These are phyloP conservation scores for Sterna hirundo DNA, from an alignment of 2,113 vertebrate species.

Conservation along the genomic window DNA sequence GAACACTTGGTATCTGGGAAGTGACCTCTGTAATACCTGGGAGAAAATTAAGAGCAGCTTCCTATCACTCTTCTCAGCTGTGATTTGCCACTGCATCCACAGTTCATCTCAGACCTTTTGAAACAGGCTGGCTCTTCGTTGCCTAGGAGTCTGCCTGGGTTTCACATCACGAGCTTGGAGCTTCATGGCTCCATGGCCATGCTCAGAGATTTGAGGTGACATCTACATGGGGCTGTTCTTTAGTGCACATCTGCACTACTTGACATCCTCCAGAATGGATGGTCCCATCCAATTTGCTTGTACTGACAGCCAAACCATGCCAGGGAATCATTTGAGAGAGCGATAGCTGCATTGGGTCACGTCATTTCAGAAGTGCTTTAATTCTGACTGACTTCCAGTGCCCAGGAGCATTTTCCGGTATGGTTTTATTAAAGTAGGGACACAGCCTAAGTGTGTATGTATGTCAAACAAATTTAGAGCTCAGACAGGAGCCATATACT, in stretches of 20 bases:
- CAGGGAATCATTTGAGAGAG: background rate
- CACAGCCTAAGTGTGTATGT: background rate
- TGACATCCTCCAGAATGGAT: background rate
- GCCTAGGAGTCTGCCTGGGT: background rate
- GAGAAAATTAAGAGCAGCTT: background rate
- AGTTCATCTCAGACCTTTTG: background rate
- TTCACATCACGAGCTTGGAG: background rate
- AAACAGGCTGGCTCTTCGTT: background rate
- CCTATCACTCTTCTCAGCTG: background rate
- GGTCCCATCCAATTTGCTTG: background rate
- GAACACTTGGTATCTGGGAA: background rate
- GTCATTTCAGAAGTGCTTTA: background rate
- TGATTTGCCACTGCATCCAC: background rate
- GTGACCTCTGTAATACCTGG: background rate
- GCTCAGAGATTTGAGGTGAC: background rate
- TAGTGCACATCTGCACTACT: background rate
- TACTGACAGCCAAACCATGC: background rate
- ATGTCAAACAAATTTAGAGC: background rate
- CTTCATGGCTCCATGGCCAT: background rate
- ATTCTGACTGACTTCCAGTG: background rate
- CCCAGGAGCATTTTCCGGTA: background rate
- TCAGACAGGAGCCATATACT: background rate
- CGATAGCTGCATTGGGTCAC: rapidly evolving
- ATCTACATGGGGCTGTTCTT: rapidly evolving
- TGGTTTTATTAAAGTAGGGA: background rate